These are phyloP conservation scores for Periparus ater DNA, from an alignment of 2,797 vertebrate genomes.

Conservation along the genomic window DNA sequence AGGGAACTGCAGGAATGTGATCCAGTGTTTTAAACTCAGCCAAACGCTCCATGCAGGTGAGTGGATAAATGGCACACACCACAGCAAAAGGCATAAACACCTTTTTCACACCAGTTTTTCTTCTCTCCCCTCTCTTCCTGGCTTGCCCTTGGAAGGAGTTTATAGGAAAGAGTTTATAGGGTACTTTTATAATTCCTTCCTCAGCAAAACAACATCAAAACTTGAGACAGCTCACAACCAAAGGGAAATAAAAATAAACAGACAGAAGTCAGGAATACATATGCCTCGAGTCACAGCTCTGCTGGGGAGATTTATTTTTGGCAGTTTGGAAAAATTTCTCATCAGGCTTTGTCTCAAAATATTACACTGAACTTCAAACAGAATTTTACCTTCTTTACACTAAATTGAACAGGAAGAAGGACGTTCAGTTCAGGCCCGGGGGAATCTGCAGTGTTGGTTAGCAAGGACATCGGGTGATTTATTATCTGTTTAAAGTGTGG, in stretches of 20 bases:
- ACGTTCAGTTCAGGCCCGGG: neutral
- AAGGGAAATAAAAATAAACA: slow-evolving; percentile 53
- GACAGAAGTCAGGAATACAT: slow-evolving; percentile 8
- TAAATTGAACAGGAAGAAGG: slow-evolving; percentile 47
- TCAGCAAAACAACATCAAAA: slow-evolving; percentile 11
- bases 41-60: neutral
- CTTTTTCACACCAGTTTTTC: neutral
- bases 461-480: slow-evolving; percentile 45
- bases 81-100: neutral
- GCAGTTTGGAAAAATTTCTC: slow-evolving; percentile 60
- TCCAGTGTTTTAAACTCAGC: neutral
- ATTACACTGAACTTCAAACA: slow-evolving; percentile 11
- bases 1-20: neutral
- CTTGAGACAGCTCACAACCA: slow-evolving; percentile 1
- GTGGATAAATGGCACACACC: neutral
- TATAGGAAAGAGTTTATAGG: neutral
- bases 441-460: neutral
- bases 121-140: neutral
- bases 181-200: slow-evolving; percentile 10
- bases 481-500: slow-evolving; percentile 33
- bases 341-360: slow-evolving; percentile 40
- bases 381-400: slow-evolving; percentile 27
- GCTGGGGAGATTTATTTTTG: slow-evolving; percentile 57
- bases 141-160: neutral
- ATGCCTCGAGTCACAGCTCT: slow-evolving; percentile 33